These are phyloP conservation scores for Agrilus planipennis DNA, from an alignment of 1,140 invertebrate genomes.

Conservation along the genomic window DNA sequence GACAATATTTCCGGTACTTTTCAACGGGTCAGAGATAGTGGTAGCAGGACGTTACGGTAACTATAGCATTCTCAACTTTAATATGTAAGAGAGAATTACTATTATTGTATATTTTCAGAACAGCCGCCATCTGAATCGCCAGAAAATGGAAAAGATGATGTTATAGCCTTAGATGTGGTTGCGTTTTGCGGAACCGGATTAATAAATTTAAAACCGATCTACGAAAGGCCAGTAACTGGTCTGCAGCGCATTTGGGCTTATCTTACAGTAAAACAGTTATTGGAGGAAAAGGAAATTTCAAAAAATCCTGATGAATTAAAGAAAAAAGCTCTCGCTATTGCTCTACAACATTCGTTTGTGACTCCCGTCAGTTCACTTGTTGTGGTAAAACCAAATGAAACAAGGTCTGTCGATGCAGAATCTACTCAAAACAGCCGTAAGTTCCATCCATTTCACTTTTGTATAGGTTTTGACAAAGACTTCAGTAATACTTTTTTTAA, in stretches of 20 bases:
- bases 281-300: constrained; percentile 39
- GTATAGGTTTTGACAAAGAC: no score
- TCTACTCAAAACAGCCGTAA: no score
- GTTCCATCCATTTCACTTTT: no score
- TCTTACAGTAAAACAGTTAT: constrained; percentile 49
- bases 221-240: constrained; percentile 19
- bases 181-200: neutral
- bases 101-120: neutral
- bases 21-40: constrained; percentile 45
- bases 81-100: neutral
- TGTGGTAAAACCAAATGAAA: constrained; percentile 47
- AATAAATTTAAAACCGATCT: constrained; percentile 9
- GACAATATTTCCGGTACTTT: constrained; percentile 41
- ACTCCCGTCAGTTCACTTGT: constrained; percentile 53
- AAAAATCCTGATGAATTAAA: constrained; percentile 18
- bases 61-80: neutral
- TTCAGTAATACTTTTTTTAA: no score
- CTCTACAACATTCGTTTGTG: constrained; percentile 50
- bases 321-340: constrained; percentile 32
- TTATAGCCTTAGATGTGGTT: neutral
- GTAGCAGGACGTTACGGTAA: constrained; percentile 39
- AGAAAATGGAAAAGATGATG: no score
- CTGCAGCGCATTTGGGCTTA: constrained; percentile 55
- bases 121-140: no score
- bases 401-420: neutral